Base-by-base conservation (phyloP, 2,797 vertebrate species). In the Myotis myotis region DNA sequence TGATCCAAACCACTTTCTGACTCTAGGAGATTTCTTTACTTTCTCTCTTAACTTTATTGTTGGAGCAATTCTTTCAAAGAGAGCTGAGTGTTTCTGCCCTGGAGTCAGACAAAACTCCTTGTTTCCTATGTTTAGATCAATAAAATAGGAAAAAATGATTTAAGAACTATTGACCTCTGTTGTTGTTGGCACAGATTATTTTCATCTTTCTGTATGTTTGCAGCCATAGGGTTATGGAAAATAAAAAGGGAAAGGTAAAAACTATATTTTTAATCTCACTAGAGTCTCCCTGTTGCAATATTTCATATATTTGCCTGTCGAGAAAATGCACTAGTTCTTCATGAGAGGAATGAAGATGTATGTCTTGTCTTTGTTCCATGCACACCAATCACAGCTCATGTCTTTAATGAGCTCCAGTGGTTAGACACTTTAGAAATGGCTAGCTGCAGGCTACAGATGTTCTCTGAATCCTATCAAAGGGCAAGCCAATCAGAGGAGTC, bases 401-500 rank as follows among this genome's bases (percentile, higher is more conserved):
- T 28, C 68, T 97, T 98, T 92, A 95, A 92, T 79, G 93, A 92
- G 62, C 57, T 92, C 2, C 33, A 71, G 78, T 47, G 93, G 72
- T 91, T 72, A 96, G 93, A 68, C 91, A 23, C 15, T 71, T 95
- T 95, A 92, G 83, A 95, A 97, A 95, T 11, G 25, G 62, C 96
- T 93, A 97, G 83, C 95, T 97, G 91, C 89, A 97, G 79, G 92
- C 86, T 93, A 93, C 60, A 93, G 93, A 95, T 96, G 75, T 92
- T 95, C 97, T 95, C 79, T 89, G 89, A 60, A 23, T 96, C 96
- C 80, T 97, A 41, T 96, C 94, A 93, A 87, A 97, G 88, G 92
- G 53, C 1, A 82, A 62, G 53, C 36, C 91, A 90, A 41, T 93
- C 70, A 92, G 57, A 95, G 64, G 12, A 1, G 19, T 95, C 91